phyloP scores from a whole-genome alignment of 1,140 invertebrate species.

The Catajapyx aquilonaris region DNA sequence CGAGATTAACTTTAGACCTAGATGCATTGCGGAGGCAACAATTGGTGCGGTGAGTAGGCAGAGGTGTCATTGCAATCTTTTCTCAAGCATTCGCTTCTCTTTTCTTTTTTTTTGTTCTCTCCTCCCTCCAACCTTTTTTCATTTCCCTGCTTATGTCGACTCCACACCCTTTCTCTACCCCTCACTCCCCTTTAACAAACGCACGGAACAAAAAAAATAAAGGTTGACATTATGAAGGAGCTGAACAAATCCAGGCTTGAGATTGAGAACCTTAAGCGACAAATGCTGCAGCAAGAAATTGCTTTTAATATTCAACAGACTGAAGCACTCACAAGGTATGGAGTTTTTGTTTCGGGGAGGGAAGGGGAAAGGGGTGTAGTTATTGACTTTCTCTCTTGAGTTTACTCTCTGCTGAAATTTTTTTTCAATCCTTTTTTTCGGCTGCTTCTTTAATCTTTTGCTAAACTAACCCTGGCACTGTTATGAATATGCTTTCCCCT shows the following conservation, averaged over 20 bases:
- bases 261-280: constrained; percentile 67
- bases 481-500: no score
- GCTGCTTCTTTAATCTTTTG: no score
- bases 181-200: no score
- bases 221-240: constrained; percentile 66
- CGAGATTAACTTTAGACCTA: constrained; percentile 9
- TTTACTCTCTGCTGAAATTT: no score
- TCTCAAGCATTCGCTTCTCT: constrained; percentile 3
- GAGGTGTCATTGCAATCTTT: neutral
- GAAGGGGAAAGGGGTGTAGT: no score
- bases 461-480: no score
- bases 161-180: no score
- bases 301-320: constrained; percentile 81
- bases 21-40: constrained; percentile 8
- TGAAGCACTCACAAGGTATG: constrained; percentile 47
- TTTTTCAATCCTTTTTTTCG: no score
- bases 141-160: constrained; percentile 1
- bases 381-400: no score
- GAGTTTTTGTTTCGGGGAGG: no score
- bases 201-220: no score
- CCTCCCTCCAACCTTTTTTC: constrained; percentile 7
- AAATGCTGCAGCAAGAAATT: constrained; percentile 76
- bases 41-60: constrained; percentile 8
- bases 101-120: constrained; percentile 10
- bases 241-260: constrained; percentile 67